phyloP scores from a whole-genome alignment of 2,113 vertebrate species.

The Myotis brandtii region DNA sequence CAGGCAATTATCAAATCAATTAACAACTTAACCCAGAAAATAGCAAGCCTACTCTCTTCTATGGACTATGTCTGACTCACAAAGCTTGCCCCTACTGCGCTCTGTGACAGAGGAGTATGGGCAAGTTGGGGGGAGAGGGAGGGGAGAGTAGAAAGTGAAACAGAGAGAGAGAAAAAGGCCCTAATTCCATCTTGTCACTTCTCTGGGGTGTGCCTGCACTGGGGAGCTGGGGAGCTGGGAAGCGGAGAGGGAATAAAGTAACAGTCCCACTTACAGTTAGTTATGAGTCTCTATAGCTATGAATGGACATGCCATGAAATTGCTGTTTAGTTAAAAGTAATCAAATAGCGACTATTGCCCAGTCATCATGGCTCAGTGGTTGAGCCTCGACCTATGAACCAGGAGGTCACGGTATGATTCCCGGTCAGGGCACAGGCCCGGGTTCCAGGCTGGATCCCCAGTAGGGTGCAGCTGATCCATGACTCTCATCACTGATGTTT shows the following conservation, averaged over 20 bases:
- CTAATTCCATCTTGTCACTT: background rate
- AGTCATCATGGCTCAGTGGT: too few species aligned
- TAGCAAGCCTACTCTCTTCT: constrained; percentile 51
- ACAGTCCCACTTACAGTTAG: background rate
- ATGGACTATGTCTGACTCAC: constrained; percentile 70
- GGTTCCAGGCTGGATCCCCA: too few species aligned
- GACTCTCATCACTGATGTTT: too few species aligned
- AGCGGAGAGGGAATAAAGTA: background rate
- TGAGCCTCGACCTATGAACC: too few species aligned
- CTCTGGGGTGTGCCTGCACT: background rate
- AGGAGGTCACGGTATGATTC: too few species aligned
- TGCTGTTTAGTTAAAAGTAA: background rate
- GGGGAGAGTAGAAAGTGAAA: background rate
- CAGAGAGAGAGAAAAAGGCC: background rate
- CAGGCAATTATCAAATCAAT: constrained; percentile 77
- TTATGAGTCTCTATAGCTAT: background rate
- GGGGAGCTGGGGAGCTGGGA: background rate
- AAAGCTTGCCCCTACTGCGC: background rate
- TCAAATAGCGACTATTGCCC: background rate
- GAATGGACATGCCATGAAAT: background rate
- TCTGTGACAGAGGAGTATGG: background rate
- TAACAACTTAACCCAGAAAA: constrained; percentile 55
- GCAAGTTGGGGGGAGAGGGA: background rate
- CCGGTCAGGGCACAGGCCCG: too few species aligned
- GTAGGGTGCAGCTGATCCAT: too few species aligned